A percentile compares a stretch with the other conserved stretches of the same genome.
Evolutionary conservation across 2,113 vertebrate species (phyloP).

Genomic region (Anser brachyrhynchus): DNA sequence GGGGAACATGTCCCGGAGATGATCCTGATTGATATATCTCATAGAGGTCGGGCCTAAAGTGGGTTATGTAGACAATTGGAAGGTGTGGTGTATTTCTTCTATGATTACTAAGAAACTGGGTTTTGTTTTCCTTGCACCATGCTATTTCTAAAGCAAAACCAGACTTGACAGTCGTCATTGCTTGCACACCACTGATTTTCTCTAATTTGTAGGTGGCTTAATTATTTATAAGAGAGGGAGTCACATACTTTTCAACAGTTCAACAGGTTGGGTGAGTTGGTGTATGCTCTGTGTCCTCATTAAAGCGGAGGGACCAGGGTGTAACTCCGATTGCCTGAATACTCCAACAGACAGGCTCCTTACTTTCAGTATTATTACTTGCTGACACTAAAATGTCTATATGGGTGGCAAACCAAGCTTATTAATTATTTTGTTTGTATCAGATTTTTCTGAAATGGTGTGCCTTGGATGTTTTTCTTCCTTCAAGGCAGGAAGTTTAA

Average conservation of each 20-base stretch:
- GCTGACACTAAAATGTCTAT: background rate
- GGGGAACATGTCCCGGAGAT: constrained; percentile 74
- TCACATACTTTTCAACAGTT: constrained; percentile 45
- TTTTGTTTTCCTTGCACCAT: constrained; percentile 69
- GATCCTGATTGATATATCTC: constrained; percentile 57
- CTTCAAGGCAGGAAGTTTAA: constrained; percentile 55
- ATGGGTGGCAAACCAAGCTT: constrained; percentile 38
- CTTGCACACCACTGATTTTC: constrained; percentile 51
- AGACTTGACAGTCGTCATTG: constrained; percentile 50
- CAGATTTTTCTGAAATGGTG: constrained; percentile 50
- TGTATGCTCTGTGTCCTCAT: constrained; percentile 12
- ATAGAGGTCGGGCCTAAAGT: constrained; percentile 60
- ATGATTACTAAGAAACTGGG: constrained; percentile 72
- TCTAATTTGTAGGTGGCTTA: constrained; percentile 67
- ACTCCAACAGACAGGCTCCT: constrained; percentile 11
- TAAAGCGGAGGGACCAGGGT: constrained; percentile 38
- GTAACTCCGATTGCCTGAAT: constrained; percentile 2
- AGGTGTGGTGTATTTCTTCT: constrained; percentile 67
- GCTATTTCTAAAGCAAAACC: constrained; percentile 70
- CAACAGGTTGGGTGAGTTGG: constrained; percentile 42
- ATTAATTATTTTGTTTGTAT: constrained; percentile 56
- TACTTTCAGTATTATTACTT: background rate
- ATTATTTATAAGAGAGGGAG: constrained; percentile 70
- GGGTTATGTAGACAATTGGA: constrained; percentile 62
- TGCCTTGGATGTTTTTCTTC: constrained; percentile 36